Percentiles rank a stretch among this genome's conserved stretches.
These are phyloP conservation scores for Gobionotothen gibberifrons DNA, from an alignment of 2,797 vertebrate genomes.

Conservation along the genomic window DNA sequence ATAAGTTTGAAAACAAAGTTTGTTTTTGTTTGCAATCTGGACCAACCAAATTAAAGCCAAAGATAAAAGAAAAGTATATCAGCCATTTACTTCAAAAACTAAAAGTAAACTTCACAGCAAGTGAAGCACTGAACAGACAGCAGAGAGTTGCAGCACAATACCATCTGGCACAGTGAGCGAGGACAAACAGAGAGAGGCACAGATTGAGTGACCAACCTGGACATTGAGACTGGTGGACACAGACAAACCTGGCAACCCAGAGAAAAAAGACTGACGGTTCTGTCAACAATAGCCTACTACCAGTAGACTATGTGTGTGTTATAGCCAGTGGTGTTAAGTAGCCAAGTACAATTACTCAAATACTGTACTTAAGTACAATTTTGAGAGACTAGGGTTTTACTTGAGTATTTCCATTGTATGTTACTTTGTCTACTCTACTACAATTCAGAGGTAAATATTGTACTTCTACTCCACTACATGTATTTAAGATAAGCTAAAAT, in stretches of 20 bases:
- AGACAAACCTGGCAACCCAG: conserved; percentile 10
- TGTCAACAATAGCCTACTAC: neutral
- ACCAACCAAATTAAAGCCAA: neutral
- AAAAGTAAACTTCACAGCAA: neutral
- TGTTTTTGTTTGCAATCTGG: neutral
- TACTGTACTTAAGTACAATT: too few relatives aligned
- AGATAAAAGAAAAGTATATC: neutral
- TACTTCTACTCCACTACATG: too few relatives aligned
- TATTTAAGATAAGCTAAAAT: too few relatives aligned
- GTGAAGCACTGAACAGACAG: neutral
- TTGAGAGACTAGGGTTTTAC: too few relatives aligned
- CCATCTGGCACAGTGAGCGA: neutral
- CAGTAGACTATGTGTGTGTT: too few relatives aligned
- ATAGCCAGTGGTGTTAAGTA: too few relatives aligned
- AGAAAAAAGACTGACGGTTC: neutral
- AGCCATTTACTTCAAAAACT: neutral
- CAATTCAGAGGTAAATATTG: too few relatives aligned
- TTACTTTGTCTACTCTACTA: too few relatives aligned
- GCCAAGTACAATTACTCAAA: too few relatives aligned
- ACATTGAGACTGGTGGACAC: conserved; percentile 8
- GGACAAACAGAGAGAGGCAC: conserved; percentile 1
- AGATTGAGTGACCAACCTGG: neutral
- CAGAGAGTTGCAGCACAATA: neutral
- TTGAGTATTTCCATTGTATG: too few relatives aligned
- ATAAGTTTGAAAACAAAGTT: neutral